Evolutionary conservation across 2,888 invertebrate genomes (phyloP), one percentile per base, ranked within the genome.

Genomic region (Odontomyia ornata): DNA sequence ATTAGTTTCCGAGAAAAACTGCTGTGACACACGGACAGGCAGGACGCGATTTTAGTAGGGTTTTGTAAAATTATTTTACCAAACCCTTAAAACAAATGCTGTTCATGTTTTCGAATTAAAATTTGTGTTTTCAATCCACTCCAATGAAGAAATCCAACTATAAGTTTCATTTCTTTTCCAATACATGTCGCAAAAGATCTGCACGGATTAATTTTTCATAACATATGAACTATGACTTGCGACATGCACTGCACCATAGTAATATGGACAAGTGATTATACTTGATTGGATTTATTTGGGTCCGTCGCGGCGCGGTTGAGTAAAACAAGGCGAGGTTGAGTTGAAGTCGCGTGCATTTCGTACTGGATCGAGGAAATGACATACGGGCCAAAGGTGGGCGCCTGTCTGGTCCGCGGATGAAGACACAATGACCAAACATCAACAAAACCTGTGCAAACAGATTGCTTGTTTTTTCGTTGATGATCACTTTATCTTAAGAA

Each of bases 351-450:
- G 75, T 57, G 57, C 57, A 73, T 60, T 57, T 73, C 73, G 36
- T 57, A 73, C 57, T 73, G 36, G 21, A 73, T 73, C 57, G 36
- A 76, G 76, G 56, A 65, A 67, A 76, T 67, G 76, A 65, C 76
- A 65, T 65, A 67, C 76, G 28, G 76, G 78, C 77, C 78, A 80
- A 80, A 79, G 80, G 80, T 80, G 80, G 80, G 79, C 79, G 79
- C 80, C 78, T 79, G 79, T 79, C 79, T 79, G 79, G 78, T 79
- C 73, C 46, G 18, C 28, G 64, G 62, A 65, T 67, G 76, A 76
- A 67, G 76, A 75, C 64, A 75, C 43, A 76, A 76, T 76, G 76
- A 76, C 76, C 76, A 76, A 65, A 73, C 73, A 73, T 73, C 73
- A 60, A 73, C 73, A 73, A 73, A 73, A 73, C 73, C 60, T 43